Percentiles rank a stretch among this genome's conserved stretches.
These are phyloP conservation scores for Pammene aurita DNA, from an alignment of 2,888 invertebrate genomes.

Conservation along the genomic window DNA sequence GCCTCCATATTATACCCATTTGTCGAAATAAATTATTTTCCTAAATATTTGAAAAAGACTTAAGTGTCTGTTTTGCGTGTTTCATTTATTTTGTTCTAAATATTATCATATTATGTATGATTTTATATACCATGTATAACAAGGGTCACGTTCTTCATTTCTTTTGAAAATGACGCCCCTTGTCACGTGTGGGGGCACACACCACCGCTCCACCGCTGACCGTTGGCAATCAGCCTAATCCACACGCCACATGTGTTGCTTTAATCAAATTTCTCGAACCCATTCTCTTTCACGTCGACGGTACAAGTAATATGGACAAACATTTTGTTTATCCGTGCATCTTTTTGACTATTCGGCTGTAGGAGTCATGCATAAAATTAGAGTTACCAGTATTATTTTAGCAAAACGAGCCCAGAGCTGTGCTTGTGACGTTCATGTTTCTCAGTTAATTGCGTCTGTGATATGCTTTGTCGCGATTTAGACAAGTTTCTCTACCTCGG, in stretches of 20 bases:
- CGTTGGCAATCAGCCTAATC: slow-evolving; percentile 38
- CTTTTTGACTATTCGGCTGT: slow-evolving; percentile 6
- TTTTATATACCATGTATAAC: too few relatives aligned
- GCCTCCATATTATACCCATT: too few relatives aligned
- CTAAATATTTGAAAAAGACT: too few relatives aligned
- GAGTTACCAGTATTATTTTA: slow-evolving; percentile 27
- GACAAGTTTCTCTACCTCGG: slow-evolving; percentile 1
- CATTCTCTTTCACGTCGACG: slow-evolving; percentile 29
- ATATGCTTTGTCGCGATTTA: slow-evolving; percentile 12
- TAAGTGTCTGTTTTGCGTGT: too few relatives aligned
- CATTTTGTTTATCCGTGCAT: slow-evolving; percentile 6
- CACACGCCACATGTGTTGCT: slow-evolving; percentile 34
- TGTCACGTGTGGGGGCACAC: slow-evolving; percentile 14
- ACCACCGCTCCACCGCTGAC: slow-evolving; percentile 8
- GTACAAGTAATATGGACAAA: slow-evolving; percentile 24
- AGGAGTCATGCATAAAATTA: slow-evolving; percentile 28
- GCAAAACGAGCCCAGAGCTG: slow-evolving; percentile 6
- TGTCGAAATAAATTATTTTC: too few relatives aligned
- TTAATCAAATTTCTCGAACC: slow-evolving; percentile 39
- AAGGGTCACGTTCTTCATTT: background rate
- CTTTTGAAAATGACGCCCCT: slow-evolving; percentile 13
- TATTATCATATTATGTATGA: too few relatives aligned
- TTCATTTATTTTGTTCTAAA: too few relatives aligned
- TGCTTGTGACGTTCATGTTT: slow-evolving; percentile 23
- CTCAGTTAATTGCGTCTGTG: slow-evolving; percentile 24